These are phyloP conservation scores for Caenorhabditis wallacei DNA, from an alignment of 2,888 invertebrate genomes.

Conservation along the genomic window DNA sequence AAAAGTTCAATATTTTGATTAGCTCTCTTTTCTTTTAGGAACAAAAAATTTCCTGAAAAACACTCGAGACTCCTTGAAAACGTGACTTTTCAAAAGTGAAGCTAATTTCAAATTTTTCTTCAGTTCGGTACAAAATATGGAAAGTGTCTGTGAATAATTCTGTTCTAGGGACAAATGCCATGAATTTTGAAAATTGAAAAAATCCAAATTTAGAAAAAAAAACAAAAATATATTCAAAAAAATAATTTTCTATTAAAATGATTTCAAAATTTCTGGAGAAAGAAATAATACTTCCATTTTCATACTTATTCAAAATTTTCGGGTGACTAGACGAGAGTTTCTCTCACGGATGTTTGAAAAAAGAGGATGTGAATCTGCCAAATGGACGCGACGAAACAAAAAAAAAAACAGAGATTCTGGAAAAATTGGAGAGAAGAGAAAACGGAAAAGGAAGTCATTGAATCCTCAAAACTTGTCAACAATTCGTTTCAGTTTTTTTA, in stretches of 20 bases:
- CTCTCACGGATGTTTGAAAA: conserved; percentile 17
- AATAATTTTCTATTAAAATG: background rate
- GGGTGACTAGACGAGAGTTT: background rate
- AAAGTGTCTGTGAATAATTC: background rate
- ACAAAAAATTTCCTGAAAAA: conserved; percentile 21
- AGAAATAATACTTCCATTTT: no score
- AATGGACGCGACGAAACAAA: background rate
- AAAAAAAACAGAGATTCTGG: conserved; percentile 7
- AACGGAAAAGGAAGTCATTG: conserved; percentile 35
- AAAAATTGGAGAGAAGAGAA: conserved; percentile 10
- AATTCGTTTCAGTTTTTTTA: conserved; percentile 2
- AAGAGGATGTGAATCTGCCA: background rate
- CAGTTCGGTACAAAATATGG: background rate
- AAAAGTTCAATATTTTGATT: conserved; percentile 24
- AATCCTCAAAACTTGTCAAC: conserved; percentile 34
- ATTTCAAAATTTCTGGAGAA: no score
- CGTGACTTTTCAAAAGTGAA: conserved; percentile 33
- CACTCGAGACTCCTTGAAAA: conserved; percentile 7
- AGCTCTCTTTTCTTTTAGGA: conserved; percentile 8
- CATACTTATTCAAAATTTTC: background rate
- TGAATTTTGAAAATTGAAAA: background rate
- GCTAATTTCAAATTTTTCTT: conserved; percentile 24
- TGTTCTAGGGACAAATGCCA: background rate
- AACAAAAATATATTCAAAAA: conserved; percentile 5
- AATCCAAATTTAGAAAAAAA: background rate